These are phyloP conservation scores for Agrotis puta DNA, from an alignment of 2,888 invertebrate genomes.

Conservation along the genomic window DNA sequence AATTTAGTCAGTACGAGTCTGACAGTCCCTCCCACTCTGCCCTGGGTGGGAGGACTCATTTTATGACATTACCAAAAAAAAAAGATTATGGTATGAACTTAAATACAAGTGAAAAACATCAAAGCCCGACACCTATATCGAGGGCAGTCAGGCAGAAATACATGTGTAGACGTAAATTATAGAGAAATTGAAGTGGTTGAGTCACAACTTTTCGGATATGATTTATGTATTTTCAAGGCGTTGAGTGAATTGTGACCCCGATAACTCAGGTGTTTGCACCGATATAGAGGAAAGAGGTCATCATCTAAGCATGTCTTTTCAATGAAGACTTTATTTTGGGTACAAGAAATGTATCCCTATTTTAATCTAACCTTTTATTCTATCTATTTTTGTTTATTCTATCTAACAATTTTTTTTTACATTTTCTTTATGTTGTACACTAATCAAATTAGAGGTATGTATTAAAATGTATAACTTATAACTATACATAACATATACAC, in stretches of 20 bases:
- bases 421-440: too few relatives aligned
- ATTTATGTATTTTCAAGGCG: slow-evolving; percentile 53
- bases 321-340: not conserved
- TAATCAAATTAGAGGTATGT: too few relatives aligned
- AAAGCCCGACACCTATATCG: not conserved
- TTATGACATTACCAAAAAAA: too few relatives aligned
- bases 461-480: too few relatives aligned
- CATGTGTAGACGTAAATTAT: slow-evolving; percentile 55
- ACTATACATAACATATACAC: too few relatives aligned
- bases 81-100: not conserved
- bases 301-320: not conserved
- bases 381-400: too few relatives aligned
- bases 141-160: not conserved
- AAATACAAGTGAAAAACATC: not conserved
- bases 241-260: slow-evolving; percentile 25
- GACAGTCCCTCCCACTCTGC: too few relatives aligned
- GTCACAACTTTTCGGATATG: slow-evolving; percentile 42
- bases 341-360: too few relatives aligned
- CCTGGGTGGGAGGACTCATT: too few relatives aligned
- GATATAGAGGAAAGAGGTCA: not conserved
- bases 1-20: too few relatives aligned
- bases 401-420: too few relatives aligned
- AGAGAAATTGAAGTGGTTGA: slow-evolving; percentile 47
- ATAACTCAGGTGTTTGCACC: slow-evolving; percentile 17
- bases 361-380: too few relatives aligned